phyloP scores from a whole-genome alignment of 2,888 invertebrate genomes.

The Muschampia plurimacula region DNA sequence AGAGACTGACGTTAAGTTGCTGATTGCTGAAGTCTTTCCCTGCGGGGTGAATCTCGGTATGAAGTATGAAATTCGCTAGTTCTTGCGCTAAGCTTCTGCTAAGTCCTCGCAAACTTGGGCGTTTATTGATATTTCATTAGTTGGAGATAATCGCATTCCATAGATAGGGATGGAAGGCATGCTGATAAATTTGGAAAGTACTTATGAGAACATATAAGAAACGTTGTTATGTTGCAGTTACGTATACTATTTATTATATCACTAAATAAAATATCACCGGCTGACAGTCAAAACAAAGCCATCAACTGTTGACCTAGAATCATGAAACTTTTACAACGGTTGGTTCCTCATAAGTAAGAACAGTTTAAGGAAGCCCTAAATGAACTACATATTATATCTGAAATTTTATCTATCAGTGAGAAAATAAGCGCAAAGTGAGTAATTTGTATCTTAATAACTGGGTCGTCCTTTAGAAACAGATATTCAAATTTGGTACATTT shows the following conservation, averaged over 20 bases:
- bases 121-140: conserved; percentile 39
- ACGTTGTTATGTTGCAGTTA: no score
- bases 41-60: conserved; percentile 50
- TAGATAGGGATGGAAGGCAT: conserved; percentile 3
- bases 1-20: conserved; percentile 62
- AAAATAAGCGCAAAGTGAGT: no score
- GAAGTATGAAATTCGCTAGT: conserved; percentile 63
- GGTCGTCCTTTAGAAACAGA: no score
- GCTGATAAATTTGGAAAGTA: neutral
- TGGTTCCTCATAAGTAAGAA: no score
- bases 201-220: neutral
- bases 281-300: neutral
- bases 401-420: no score
- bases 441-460: no score
- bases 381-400: no score
- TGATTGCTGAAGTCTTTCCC: conserved; percentile 60
- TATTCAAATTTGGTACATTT: no score
- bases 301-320: no score
- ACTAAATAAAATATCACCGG: neutral
- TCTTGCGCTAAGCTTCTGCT: conserved; percentile 67
- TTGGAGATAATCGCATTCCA: conserved; percentile 31
- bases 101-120: conserved; percentile 32
- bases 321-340: no score
- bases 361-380: no score
- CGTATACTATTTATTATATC: neutral